A percentile compares a stretch with the other conserved stretches of the same genome.
Conservation (phyloP, 1,140 invertebrate genomes). For the Calycopis cecrops region DNA sequence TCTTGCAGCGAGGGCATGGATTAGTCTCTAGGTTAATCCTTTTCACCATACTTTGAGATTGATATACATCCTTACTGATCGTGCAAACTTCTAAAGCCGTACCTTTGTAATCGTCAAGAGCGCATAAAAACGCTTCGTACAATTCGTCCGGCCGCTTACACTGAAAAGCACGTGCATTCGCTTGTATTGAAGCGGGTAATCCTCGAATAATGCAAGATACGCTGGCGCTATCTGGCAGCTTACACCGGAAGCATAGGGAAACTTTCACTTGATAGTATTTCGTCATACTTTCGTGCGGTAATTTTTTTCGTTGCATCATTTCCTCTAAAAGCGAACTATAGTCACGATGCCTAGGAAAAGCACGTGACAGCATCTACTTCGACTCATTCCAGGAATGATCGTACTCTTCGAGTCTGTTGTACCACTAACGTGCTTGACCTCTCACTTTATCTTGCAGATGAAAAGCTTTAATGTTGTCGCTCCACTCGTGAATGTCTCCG, state of each 20-base stretch:
- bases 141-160: conserved; percentile 11
- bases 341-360: neutral
- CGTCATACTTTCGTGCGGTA: too few relatives aligned
- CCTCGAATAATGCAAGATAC: too few relatives aligned
- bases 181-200: too few relatives aligned
- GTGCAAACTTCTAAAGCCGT: neutral
- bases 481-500: conserved; percentile 11
- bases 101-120: conserved; percentile 16
- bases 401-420: too few relatives aligned
- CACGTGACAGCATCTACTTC: neutral
- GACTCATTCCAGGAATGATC: neutral
- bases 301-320: too few relatives aligned
- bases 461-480: neutral
- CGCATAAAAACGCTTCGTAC: conserved; percentile 16
- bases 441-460: neutral
- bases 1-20: neutral
- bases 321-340: too few relatives aligned
- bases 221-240: too few relatives aligned
- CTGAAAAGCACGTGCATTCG: too few relatives aligned
- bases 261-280: too few relatives aligned
- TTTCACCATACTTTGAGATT: neutral
- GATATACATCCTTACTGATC: neutral
- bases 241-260: too few relatives aligned
- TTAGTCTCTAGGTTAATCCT: neutral
- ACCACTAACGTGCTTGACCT: neutral